Percentiles rank a stretch among this genome's conserved stretches.
Evolutionary conservation across 2,797 vertebrate species (phyloP).

Genomic region (Tangara arthus): DNA sequence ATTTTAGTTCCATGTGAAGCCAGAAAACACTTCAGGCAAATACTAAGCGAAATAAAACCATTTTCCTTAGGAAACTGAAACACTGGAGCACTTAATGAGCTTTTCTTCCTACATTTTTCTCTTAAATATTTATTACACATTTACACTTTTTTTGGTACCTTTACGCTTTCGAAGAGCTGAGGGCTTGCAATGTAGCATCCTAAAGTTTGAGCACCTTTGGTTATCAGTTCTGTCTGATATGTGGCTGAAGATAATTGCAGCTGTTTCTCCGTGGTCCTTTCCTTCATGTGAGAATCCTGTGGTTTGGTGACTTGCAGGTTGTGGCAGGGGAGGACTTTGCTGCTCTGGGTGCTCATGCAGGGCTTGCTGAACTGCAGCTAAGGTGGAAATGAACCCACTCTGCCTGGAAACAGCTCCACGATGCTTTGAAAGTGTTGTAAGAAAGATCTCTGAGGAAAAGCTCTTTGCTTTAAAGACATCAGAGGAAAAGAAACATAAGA

Average conservation of each 20-base stretch:
- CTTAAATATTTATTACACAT: background rate
- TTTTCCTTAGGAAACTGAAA: background rate
- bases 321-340: background rate
- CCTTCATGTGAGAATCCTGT: accelerated
- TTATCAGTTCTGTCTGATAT: accelerated
- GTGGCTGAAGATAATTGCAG: background rate
- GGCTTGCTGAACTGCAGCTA: background rate
- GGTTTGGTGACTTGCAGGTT: background rate
- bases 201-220: background rate
- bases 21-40: background rate
- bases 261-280: background rate
- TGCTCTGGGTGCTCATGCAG: background rate
- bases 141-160: background rate
- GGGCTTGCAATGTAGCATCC: background rate
- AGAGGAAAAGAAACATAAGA: background rate
- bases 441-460: background rate
- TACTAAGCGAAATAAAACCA: accelerated
- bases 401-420: background rate
- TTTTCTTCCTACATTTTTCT: background rate
- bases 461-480: background rate
- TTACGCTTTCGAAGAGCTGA: background rate
- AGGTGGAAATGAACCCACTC: background rate
- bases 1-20: background rate
- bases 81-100: background rate
- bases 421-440: background rate